These are phyloP conservation scores for Aplysina aerophoba DNA, from an alignment of 37 sponge, comb jelly and placozoan genomes.

Conservation along the genomic window DNA sequence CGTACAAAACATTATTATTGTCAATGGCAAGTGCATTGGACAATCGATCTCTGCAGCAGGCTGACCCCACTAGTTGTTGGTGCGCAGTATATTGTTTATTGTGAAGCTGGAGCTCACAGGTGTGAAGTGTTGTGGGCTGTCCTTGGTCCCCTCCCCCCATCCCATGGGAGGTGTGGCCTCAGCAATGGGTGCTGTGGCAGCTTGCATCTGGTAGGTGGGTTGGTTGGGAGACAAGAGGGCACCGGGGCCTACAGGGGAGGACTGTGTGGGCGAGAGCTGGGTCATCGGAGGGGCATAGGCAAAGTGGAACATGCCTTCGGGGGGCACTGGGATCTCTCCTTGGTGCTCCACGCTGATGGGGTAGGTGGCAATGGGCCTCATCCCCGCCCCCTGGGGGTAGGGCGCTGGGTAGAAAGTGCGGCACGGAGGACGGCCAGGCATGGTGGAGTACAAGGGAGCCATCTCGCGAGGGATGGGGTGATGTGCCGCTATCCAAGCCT, in stretches of 20 bases:
- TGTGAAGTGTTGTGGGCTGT: constrained; percentile 18
- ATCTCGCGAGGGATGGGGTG: background rate
- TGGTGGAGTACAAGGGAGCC: constrained; percentile 2
- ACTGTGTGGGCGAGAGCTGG: background rate
- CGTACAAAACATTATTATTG: constrained; percentile 1
- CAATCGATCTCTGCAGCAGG: no score
- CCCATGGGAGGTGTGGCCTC: background rate
- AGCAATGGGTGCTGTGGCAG: constrained; percentile 16
- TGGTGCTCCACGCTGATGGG: constrained; percentile 17
- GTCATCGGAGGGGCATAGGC: constrained; percentile 32
- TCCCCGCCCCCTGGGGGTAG: constrained; percentile 7
- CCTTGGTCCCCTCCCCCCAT: background rate
- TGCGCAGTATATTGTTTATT: constrained; percentile 17
- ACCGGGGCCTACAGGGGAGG: constrained; percentile 26
- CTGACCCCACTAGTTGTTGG: background rate
- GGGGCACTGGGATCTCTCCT: constrained; percentile 4
- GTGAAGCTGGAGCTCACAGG: constrained; percentile 35
- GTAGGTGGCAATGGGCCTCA: constrained; percentile 11
- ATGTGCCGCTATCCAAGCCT: background rate
- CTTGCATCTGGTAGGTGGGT: constrained; percentile 36
- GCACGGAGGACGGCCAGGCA: background rate
- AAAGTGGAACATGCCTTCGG: constrained; percentile 32
- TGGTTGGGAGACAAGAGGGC: constrained; percentile 31
- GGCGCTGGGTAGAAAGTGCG: constrained; percentile 18
- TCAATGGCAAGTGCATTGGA: background rate